phyloP scores from a whole-genome alignment of 92 coral and sea anemone species.

The Parazoanthus atlanticus region DNA sequence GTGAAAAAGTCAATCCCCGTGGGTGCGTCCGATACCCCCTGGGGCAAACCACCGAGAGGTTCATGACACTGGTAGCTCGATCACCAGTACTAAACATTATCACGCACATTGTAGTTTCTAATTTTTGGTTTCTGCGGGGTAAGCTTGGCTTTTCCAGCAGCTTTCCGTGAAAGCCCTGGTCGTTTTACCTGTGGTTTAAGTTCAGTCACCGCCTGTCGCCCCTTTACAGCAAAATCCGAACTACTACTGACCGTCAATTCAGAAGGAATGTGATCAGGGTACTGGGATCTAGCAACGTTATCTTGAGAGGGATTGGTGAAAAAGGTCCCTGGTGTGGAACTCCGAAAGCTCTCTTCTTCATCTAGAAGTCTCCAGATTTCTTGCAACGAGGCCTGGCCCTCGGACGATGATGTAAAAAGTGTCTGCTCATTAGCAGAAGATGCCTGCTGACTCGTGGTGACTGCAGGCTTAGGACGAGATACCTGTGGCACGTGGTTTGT shows the following conservation, averaged over 20 bases:
- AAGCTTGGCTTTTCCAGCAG: constrained; percentile 81
- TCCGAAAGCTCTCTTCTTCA: constrained; percentile 86
- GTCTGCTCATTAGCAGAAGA: constrained; percentile 63
- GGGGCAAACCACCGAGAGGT: neutral
- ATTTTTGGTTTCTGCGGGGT: constrained; percentile 65
- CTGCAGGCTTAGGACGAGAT: constrained; percentile 46
- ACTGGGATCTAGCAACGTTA: constrained; percentile 39
- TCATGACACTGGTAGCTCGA: neutral
- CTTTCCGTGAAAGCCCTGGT: constrained; percentile 79
- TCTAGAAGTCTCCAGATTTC: constrained; percentile 98
- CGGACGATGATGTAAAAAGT: constrained; percentile 91
- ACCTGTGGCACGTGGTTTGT: constrained; percentile 40
- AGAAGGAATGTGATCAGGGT: constrained; percentile 74
- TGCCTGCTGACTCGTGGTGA: constrained; percentile 56
- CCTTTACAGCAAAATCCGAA: constrained; percentile 84
- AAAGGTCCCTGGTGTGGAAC: constrained; percentile 70
- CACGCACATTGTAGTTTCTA: constrained; percentile 88
- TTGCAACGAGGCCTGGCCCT: constrained; percentile 91
- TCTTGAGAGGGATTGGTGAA: constrained; percentile 47
- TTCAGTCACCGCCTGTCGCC: constrained; percentile 67
- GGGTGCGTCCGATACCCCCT: no score
- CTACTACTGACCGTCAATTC: constrained; percentile 57
- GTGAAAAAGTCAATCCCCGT: no score
- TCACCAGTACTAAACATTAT: constrained; percentile 37
- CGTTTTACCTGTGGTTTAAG: constrained; percentile 53